Conservation (phyloP, 2,888 invertebrate species). For the Nebria salina region DNA sequence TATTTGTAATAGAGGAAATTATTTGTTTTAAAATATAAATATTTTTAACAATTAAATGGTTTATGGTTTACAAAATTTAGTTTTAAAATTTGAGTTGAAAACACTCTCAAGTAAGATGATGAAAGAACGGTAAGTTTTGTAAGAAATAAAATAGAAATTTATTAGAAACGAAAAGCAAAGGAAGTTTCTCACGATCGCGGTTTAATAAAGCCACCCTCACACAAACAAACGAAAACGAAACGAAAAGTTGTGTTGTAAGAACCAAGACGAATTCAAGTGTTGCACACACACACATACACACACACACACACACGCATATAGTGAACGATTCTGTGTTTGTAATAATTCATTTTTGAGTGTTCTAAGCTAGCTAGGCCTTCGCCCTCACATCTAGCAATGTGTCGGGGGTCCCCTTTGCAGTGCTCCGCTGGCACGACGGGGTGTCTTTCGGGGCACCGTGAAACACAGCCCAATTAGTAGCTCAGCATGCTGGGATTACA, state of each 20-base stretch:
- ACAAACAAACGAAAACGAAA: background rate
- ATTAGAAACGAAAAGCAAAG: no score
- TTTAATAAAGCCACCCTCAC: background rate
- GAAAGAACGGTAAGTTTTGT: no score
- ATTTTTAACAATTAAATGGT: no score
- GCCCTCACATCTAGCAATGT: conserved; percentile 18
- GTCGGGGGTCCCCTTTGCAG: conserved; percentile 34
- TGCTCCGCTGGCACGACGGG: conserved; percentile 12
- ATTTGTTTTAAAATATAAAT: no score
- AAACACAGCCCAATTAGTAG: conserved; percentile 61
- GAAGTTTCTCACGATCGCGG: no score
- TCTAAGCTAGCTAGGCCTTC: conserved; percentile 21
- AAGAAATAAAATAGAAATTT: no score
- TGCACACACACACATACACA: background rate
- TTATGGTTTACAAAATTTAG: no score
- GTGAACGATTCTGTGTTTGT: background rate
- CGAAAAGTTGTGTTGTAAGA: background rate
- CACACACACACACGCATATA: background rate
- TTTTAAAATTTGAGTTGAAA: no score
- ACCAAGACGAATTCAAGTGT: background rate
- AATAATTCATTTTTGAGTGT: background rate
- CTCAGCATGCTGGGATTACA: conserved; percentile 61
- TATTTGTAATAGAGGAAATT: no score
- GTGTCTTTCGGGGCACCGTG: conserved; percentile 11
- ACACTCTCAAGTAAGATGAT: no score